These are phyloP conservation scores for Macrostomum cliftonense DNA, from an alignment of 2,888 invertebrate species.

Conservation along the genomic window DNA sequence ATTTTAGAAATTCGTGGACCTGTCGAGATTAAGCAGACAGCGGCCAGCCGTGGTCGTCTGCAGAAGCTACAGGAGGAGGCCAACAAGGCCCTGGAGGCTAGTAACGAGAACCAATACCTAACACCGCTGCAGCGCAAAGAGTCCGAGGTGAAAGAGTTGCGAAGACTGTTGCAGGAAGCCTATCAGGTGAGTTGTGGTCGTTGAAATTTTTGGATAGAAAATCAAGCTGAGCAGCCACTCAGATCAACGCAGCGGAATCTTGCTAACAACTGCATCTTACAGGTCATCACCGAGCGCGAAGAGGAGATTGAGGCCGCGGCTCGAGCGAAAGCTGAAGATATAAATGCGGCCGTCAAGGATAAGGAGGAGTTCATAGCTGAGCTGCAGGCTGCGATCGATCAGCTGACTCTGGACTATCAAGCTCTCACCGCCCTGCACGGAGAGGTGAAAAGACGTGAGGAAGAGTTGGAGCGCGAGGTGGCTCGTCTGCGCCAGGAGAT, in stretches of 20 bases:
- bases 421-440: no score
- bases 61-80: not conserved
- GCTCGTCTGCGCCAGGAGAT: slow-evolving; percentile 12
- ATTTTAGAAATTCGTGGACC: no score
- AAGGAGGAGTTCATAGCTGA: no score
- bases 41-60: not conserved
- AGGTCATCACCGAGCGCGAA: no score
- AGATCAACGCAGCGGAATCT: no score
- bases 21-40: not conserved
- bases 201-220: not conserved
- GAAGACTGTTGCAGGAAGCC: not conserved
- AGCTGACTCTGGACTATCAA: no score
- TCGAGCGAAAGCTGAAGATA: not conserved
- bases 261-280: not conserved
- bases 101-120: not conserved
- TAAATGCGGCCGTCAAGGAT: no score
- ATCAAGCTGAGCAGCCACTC: no score
- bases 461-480: no score
- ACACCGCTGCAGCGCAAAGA: not conserved
- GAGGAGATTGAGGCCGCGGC: not conserved
- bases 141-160: not conserved
- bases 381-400: no score
- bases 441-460: no score
- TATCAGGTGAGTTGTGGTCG: not conserved
- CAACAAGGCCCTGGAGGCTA: not conserved